Evolutionary conservation across 2,888 invertebrate genomes (phyloP), one percentile per base, ranked within the genome.

Genomic region (Mesoligia furuncula): DNA sequence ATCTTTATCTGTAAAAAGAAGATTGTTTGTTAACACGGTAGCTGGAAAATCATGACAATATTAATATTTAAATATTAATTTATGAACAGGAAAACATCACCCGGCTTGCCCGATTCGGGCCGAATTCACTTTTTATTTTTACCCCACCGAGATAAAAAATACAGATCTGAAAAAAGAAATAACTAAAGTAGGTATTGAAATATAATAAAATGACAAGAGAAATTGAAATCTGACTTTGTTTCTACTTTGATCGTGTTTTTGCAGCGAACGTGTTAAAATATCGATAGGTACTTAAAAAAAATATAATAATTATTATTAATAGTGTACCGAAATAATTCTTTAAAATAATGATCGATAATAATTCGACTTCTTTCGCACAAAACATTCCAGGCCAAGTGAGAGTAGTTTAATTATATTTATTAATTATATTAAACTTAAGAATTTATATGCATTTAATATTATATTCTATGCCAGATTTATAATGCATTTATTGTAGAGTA

Each of bases 331-430:
- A 66, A 51, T 67, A 67, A 70, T 39, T 67, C 39, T 51, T 54
- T 74, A 66, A 66, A 66, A 74, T 73, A 42, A 76, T 86, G 84
- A 88, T 88, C 86, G 87, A 85, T 87, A 84, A 80, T 84, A 79
- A 67, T 85, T 85, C 75, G 65, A 85, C 70, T 79, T 75, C 27
- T 73, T 83, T 86, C 87, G 91, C 91, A 91, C 90, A 91, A 91
- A 85, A 85, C 89, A 90, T 91, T 91, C 90, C 91, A 87, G 81
- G 88, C 87, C 89, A 87, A 90, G 88, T 91, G 85, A 89, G 88
- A 90, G 75, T 86, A 87, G 85, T 81, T 71, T 86, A 88, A 87
- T 85, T 86, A 85, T 90, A 88, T 83, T 88, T 89, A 86, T 82
- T 78, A 74, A 72, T 66, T 62, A 61, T 39, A 68, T 74, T 77